Evolutionary conservation across 2,113 vertebrate species (phyloP).

Genomic region (Halcyon malimbica): DNA sequence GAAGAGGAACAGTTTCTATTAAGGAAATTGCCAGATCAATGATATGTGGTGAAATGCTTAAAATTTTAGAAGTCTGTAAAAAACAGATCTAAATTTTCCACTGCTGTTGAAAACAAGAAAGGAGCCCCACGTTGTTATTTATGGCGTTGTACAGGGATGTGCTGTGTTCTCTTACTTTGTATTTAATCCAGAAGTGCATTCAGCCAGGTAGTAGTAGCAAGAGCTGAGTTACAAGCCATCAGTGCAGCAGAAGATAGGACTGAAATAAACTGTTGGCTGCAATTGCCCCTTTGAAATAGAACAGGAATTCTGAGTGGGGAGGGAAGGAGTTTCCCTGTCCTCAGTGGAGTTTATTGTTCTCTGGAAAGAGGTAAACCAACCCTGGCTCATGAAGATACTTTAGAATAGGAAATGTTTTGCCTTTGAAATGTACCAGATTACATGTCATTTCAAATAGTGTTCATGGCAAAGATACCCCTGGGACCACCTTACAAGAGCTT

Average conservation of each 20-base stretch:
- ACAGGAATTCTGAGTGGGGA: constrained; percentile 6
- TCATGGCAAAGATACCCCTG: constrained; percentile 33
- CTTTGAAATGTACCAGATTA: constrained; percentile 71
- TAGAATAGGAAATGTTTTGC: constrained; percentile 64
- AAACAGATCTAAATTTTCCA: background rate
- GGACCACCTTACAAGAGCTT: constrained; percentile 63
- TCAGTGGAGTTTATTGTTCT: constrained; percentile 49
- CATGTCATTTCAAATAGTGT: constrained; percentile 62
- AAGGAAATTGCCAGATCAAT: background rate
- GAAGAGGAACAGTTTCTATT: background rate
- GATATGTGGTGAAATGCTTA: background rate
- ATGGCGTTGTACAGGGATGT: background rate
- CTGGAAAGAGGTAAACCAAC: constrained; percentile 55
- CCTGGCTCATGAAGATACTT: constrained; percentile 62
- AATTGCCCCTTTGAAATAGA: constrained; percentile 18
- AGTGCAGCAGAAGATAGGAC: constrained; percentile 12
- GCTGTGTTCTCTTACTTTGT: background rate
- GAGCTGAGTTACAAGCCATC: background rate
- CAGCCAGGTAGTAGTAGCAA: background rate
- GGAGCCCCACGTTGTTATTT: background rate
- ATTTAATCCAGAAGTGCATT: constrained; percentile 27
- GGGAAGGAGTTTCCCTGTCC: constrained; percentile 23
- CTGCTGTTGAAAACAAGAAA: background rate
- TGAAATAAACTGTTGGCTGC: constrained; percentile 13
- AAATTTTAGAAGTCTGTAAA: background rate